These are phyloP conservation scores for Chaitophorus viminalis DNA, from an alignment of 2,888 invertebrate species.

Conservation along the genomic window DNA sequence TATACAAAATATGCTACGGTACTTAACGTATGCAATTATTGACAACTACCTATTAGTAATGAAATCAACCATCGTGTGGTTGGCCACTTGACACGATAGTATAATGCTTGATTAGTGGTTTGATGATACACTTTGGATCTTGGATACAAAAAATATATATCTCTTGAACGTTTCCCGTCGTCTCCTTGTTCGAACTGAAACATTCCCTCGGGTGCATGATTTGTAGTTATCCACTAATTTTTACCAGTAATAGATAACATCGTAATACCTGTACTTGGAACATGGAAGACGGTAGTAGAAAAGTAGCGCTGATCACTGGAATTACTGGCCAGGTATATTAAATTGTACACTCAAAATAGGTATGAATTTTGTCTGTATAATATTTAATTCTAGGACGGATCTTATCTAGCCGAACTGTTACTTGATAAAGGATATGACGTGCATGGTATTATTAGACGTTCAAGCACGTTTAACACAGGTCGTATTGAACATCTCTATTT, in stretches of 20 bases:
- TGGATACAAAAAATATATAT: no score
- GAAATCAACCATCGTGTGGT: no score
- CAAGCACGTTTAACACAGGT: slow-evolving; percentile 96
- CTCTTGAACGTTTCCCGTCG: no score
- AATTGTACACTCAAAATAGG: neutral
- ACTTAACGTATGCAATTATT: no score
- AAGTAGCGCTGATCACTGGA: slow-evolving; percentile 93
- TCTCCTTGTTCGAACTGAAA: neutral
- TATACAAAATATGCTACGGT: no score
- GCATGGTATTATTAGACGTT: slow-evolving; percentile 93
- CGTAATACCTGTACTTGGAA: neutral
- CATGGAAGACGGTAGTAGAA: slow-evolving; percentile 67
- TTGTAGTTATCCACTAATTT: neutral
- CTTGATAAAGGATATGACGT: slow-evolving; percentile 92
- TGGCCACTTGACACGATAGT: no score
- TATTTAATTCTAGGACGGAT: slow-evolving; percentile 82
- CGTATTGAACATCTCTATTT: slow-evolving; percentile 96
- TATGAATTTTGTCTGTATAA: neutral
- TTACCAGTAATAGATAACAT: neutral
- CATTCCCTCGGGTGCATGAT: neutral
- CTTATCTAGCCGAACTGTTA: slow-evolving; percentile 94
- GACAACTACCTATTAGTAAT: no score
- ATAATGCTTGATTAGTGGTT: no score
- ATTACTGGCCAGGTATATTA: slow-evolving; percentile 94
- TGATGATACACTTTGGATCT: no score